phyloP scores from a whole-genome alignment of 2,888 invertebrate species.

The Axea sp. region DNA sequence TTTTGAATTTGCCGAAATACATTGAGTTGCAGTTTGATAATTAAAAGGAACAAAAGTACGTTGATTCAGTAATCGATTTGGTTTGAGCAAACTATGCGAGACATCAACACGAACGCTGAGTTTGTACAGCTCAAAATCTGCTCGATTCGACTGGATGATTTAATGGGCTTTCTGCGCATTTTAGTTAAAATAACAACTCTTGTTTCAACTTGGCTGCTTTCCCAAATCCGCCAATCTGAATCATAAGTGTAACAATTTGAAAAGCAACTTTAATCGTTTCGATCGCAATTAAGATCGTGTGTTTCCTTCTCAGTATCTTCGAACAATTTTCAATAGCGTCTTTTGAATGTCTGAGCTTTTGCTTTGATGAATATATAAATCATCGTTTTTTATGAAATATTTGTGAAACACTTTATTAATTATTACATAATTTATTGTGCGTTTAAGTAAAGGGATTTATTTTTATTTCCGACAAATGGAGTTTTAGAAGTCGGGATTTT shows the following conservation, averaged over 20 bases:
- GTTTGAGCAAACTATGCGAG: background rate
- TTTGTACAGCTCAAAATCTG: background rate
- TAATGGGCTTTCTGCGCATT: background rate
- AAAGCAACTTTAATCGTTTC: background rate
- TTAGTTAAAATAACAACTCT: constrained; percentile 15
- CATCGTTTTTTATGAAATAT: too few relatives aligned
- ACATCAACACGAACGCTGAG: background rate
- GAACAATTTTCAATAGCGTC: too few relatives aligned
- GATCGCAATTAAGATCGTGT: background rate
- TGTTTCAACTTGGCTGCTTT: background rate
- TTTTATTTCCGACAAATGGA: too few relatives aligned
- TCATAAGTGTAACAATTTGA: constrained; percentile 6
- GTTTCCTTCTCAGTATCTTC: too few relatives aligned
- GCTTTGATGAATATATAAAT: too few relatives aligned
- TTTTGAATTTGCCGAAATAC: too few relatives aligned
- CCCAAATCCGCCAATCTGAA: background rate
- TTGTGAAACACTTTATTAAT: too few relatives aligned
- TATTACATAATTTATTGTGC: too few relatives aligned
- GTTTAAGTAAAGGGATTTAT: too few relatives aligned
- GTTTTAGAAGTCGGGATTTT: too few relatives aligned
- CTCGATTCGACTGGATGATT: constrained; percentile 2
- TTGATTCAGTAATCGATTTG: background rate
- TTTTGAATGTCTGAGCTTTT: too few relatives aligned
- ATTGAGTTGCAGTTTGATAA: too few relatives aligned
- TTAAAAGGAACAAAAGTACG: background rate